Evolutionary conservation across 2,888 invertebrate species (phyloP).

Genomic region (Cynaeus angustus): DNA sequence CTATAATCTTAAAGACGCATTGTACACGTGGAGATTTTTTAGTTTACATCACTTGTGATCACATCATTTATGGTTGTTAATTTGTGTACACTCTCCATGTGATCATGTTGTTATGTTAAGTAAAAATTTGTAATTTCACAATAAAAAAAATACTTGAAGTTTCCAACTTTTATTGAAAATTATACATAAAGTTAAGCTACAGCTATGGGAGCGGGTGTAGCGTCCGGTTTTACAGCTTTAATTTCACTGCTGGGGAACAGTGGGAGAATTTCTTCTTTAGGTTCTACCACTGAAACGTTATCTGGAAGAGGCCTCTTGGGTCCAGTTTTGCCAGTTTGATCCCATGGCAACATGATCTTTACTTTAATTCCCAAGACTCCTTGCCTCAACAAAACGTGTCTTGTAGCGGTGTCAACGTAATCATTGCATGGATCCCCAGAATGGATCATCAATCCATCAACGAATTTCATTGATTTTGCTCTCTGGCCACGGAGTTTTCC

Average conservation of each 20-base stretch:
- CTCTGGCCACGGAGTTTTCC: slow-evolving; percentile 99
- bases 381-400: slow-evolving; percentile 98
- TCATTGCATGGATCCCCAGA: slow-evolving; percentile 99
- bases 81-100: slow-evolving; percentile 21
- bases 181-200: slow-evolving; percentile 62
- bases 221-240: slow-evolving; percentile 79
- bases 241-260: slow-evolving; percentile 84
- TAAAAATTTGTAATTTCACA: slow-evolving; percentile 48
- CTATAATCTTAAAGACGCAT: slow-evolving; percentile 8
- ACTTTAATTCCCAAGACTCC: slow-evolving; percentile 88
- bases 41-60: slow-evolving; percentile 4
- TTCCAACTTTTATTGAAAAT: slow-evolving; percentile 59
- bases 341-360: slow-evolving; percentile 99
- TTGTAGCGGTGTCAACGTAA: slow-evolving; percentile 98
- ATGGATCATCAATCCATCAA: slow-evolving; percentile 99
- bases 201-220: slow-evolving; percentile 70
- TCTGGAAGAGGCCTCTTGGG: slow-evolving; percentile 99
- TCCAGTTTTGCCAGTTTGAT: slow-evolving; percentile 97
- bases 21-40: slow-evolving; percentile 10
- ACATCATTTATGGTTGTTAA: not conserved
- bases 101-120: slow-evolving; percentile 42
- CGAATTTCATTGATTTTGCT: slow-evolving; percentile 99
- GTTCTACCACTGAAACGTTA: slow-evolving; percentile 96
- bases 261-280: slow-evolving; percentile 92
- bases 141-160: slow-evolving; percentile 30